Evolutionary conservation across 2,113 vertebrate species (phyloP).

Genomic region (Rhodinocichla rosea): DNA sequence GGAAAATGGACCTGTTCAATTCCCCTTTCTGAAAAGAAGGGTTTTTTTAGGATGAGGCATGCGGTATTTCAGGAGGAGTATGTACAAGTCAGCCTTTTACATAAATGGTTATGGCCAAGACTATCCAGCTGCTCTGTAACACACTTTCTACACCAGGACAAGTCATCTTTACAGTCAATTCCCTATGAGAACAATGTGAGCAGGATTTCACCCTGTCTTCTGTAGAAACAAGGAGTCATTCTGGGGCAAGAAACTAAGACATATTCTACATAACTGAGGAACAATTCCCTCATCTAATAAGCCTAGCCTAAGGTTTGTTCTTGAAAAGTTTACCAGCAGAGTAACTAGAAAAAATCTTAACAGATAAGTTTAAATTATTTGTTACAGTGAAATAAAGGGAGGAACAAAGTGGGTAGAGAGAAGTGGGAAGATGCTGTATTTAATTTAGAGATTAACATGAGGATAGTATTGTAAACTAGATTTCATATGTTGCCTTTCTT

Average conservation of each 20-base stretch:
- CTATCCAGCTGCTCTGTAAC: neutral
- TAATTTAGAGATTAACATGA: neutral
- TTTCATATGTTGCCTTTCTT: neutral
- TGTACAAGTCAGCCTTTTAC: neutral
- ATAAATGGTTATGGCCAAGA: neutral
- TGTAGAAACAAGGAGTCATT: neutral
- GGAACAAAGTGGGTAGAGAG: neutral
- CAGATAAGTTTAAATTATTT: neutral
- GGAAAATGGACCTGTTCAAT: neutral
- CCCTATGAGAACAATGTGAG: neutral
- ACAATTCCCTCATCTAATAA: neutral
- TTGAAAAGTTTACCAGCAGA: neutral
- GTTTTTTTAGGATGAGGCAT: rapidly evolving
- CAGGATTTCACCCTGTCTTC: neutral
- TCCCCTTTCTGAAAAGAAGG: neutral
- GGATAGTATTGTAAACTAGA: neutral
- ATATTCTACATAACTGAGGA: neutral
- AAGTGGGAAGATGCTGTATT: neutral
- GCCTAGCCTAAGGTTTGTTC: neutral
- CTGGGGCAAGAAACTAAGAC: neutral
- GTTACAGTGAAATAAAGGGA: neutral
- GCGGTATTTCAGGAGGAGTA: neutral
- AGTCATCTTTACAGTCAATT: neutral
- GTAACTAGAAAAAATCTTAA: neutral
- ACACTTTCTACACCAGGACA: neutral